A percentile compares a stretch with the other conserved stretches of the same genome.
Evolutionary conservation across 2,797 vertebrate species (phyloP).

Genomic region (Merluccius polli): DNA sequence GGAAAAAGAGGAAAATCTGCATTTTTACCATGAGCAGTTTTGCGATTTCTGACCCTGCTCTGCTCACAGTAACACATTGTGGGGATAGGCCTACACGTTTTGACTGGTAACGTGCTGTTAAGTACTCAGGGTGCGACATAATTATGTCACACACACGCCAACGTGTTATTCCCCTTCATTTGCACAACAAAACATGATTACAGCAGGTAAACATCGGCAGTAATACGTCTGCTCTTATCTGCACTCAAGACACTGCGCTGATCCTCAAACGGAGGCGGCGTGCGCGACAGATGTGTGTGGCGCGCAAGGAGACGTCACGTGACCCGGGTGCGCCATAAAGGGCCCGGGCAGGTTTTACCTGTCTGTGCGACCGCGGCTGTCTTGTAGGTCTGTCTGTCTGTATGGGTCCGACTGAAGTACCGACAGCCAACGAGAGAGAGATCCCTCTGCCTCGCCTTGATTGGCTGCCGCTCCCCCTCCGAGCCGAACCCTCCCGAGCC

Average conservation of each 20-base stretch:
- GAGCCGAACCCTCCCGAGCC: conserved; percentile 44
- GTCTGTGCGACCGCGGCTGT: conserved; percentile 15
- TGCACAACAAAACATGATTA: not conserved
- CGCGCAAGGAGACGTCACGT: conserved; percentile 37
- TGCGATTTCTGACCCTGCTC: no score
- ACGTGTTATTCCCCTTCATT: not conserved
- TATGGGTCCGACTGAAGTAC: not conserved
- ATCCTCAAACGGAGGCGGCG: no score
- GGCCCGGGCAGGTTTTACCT: conserved; percentile 42
- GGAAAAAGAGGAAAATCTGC: no score
- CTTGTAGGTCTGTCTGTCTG: conserved; percentile 18
- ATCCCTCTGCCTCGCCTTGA: conserved; percentile 37
- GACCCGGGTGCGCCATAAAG: conserved; percentile 33
- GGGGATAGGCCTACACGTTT: not conserved
- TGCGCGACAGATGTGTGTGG: conserved; percentile 12
- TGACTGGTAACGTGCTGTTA: not conserved
- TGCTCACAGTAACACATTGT: not conserved
- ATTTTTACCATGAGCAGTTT: no score
- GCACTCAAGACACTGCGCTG: no score
- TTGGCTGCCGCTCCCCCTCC: conserved; percentile 49
- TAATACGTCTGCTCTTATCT: no score
- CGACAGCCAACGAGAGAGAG: no score
- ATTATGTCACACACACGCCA: not conserved
- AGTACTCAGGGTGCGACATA: not conserved
- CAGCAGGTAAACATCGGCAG: not conserved